Conservation (phyloP, 92 coral and sea anemone genomes). For the Paragorgia papillata region DNA sequence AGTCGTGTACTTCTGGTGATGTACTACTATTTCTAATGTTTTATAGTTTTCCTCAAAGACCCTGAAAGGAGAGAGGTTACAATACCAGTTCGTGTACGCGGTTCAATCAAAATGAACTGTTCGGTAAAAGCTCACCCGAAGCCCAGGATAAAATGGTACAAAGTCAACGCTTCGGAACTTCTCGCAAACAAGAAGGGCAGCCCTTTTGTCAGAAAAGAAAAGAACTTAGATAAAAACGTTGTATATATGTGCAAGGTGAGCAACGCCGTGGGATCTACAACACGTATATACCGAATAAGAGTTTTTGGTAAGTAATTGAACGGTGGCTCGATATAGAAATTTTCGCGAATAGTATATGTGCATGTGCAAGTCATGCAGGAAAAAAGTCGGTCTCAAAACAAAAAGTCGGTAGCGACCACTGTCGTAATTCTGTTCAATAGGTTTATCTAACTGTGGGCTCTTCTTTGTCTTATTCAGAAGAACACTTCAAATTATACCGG, state of each 20-base stretch:
- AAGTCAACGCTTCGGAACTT: not conserved
- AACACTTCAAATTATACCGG: too few species aligned
- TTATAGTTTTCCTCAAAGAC: constrained; percentile 12
- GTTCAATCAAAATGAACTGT: not conserved
- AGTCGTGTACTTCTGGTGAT: too few species aligned
- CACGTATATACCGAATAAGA: constrained; percentile 64
- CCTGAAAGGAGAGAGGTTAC: not conserved
- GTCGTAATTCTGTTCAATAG: too few species aligned
- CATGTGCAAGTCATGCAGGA: too few species aligned
- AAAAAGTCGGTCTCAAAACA: too few species aligned
- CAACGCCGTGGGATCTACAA: constrained; percentile 66
- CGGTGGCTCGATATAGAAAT: too few species aligned
- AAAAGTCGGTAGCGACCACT: too few species aligned
- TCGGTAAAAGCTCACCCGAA: constrained; percentile 7
- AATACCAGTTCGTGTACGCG: not conserved
- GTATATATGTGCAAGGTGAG: constrained; percentile 81
- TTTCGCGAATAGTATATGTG: too few species aligned
- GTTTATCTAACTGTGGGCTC: too few species aligned
- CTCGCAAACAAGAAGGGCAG: not conserved
- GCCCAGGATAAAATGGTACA: constrained; percentile 33
- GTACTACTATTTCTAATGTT: not conserved
- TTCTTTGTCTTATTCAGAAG: too few species aligned
- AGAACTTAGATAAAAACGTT: constrained; percentile 33
- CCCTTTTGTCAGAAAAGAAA: not conserved
- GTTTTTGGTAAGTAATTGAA: constrained; percentile 68